phyloP scores from a whole-genome alignment of 2,888 invertebrate genomes.

The Gymnoscelis rufifasciata region DNA sequence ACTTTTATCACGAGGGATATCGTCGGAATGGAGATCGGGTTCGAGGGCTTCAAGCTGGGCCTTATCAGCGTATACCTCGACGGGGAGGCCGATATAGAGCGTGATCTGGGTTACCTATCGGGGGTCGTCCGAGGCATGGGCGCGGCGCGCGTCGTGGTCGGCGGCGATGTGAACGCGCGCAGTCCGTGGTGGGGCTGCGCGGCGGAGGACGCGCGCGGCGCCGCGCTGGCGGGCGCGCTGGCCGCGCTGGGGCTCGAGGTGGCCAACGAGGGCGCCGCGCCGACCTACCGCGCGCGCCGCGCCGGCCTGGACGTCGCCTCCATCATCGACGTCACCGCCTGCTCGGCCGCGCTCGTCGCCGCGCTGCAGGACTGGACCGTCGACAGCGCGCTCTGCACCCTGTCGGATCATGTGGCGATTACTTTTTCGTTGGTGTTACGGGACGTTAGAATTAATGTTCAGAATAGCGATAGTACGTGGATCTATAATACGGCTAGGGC shows the following conservation, averaged over 20 bases:
- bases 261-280: background rate
- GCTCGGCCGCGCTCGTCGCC: constrained; percentile 1
- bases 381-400: background rate
- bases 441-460: no score
- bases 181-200: constrained; percentile 10
- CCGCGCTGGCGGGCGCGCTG: background rate
- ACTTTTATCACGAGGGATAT: background rate
- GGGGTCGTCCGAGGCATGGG: background rate
- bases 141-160: background rate
- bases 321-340: constrained; percentile 8
- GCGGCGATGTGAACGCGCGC: constrained; percentile 4
- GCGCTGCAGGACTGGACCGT: background rate
- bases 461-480: background rate
- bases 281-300: background rate
- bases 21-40: background rate
- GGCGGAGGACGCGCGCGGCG: constrained; percentile 8
- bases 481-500: background rate
- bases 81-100: background rate
- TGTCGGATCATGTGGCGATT: background rate
- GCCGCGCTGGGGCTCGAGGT: constrained; percentile 1
- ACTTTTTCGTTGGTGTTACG: background rate
- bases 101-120: background rate
- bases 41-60: background rate
- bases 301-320: background rate
- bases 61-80: background rate